Evolutionary conservation across 2,113 vertebrate species (phyloP).

Genomic region (Oncorhynchus gorbuscha): DNA sequence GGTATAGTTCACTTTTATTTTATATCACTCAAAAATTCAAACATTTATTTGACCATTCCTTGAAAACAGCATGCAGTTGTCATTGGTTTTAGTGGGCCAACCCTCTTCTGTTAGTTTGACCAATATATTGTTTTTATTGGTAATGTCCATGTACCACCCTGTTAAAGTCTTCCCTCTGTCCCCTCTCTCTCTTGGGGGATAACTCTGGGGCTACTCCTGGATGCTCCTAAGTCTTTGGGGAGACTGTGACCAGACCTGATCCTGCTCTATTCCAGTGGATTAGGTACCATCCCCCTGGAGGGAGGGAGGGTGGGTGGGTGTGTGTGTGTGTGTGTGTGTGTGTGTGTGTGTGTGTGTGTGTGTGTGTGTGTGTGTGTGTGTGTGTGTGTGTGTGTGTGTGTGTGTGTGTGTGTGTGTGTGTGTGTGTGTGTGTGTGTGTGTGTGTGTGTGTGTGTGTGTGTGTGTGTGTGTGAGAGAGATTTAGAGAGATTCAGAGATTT

Average conservation of each 20-base stretch:
- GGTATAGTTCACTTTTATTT: no score
- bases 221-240: neutral
- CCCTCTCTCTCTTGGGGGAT: neutral
- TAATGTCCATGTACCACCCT: neutral
- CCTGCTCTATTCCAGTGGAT: neutral
- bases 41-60: no score
- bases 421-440: neutral
- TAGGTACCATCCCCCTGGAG: neutral
- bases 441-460: conserved; percentile 1
- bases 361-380: fast-evolving
- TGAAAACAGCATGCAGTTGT: no score
- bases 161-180: neutral
- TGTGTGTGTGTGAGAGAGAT: neutral
- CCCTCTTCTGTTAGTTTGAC: neutral
- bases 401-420: neutral
- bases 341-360: neutral
- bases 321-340: neutral
- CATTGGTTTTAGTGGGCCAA: no score
- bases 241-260: neutral
- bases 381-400: neutral
- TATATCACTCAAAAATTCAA: no score
- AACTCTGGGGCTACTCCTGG: neutral
- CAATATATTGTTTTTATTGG: neutral
- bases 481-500: neutral
- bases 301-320: neutral